Conservation (phyloP, 2,113 vertebrate genomes). For the Crotalus tigris region DNA sequence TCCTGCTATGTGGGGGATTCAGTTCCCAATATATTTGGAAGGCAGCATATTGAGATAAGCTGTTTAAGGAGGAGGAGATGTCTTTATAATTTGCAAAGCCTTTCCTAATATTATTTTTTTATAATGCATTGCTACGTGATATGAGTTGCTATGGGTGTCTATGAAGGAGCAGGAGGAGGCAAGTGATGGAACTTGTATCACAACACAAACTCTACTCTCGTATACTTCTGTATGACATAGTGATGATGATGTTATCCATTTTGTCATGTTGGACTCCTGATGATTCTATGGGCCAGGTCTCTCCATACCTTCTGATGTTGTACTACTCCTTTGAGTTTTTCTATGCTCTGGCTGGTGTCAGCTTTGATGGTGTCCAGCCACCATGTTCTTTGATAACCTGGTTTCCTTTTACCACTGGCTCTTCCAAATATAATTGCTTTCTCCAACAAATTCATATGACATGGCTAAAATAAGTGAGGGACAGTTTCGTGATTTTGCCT, state of each 20-base stretch:
- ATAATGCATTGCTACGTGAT: not conserved
- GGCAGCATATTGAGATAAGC: not conserved
- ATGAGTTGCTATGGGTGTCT: not conserved
- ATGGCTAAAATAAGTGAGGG: not conserved
- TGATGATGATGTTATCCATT: not conserved
- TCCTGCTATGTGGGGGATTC: not conserved
- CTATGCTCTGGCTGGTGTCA: not conserved
- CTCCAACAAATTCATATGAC: not conserved
- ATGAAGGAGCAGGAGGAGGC: not conserved
- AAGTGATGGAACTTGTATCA: not conserved
- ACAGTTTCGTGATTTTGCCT: not conserved
- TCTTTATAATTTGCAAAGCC: not conserved
- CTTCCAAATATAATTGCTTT: not conserved
- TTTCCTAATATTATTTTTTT: not conserved
- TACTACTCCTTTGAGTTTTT: not conserved
- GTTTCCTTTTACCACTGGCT: not conserved
- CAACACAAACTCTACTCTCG: not conserved
- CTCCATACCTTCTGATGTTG: not conserved
- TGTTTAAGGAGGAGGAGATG: not conserved
- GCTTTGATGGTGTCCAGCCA: not conserved
- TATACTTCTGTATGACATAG: not conserved
- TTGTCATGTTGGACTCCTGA: not conserved
- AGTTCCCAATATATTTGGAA: not conserved
- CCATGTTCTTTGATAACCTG: not conserved
- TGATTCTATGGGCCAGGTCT: not conserved